Base-by-base conservation (phyloP, 2,888 invertebrate genomes). In the Tenodera sinensis region DNA sequence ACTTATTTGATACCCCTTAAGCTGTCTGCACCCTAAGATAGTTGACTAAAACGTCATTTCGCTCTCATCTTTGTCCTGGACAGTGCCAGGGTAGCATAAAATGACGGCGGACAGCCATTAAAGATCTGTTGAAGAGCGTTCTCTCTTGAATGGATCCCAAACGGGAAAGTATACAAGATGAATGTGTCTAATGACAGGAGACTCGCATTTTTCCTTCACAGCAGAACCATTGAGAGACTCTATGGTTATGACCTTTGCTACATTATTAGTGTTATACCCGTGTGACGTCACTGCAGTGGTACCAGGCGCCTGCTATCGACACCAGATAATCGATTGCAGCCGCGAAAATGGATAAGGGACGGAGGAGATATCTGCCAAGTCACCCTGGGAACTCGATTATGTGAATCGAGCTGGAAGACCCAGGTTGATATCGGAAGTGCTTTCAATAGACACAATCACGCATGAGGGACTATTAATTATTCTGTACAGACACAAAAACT, bases 251-350 rank as follows among this genome's bases (percentile, higher is more conserved):
- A 71, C 54, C 54, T 25, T 25, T 71, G 54, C 20, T 71, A 71
- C 54, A 71, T 71, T 71, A 71, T 71, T 71, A 71, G 54, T 71
- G 54, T 71, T 71, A 71, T 71, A 20, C 54, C 54, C 54, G 20
- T 25, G 82, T 87, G 87, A 87, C 87, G 82, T 87, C 87, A 87
- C 87, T 27, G 28, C 83, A 83, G 83, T 71, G 54, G 54, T 71
- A 71, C 83, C 28, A 28, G 34, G 47, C 47, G 85, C 47, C 47
- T 86, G 87, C 81, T 87, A 87, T 87, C 87, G 87, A 87, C 87
- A 87, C 87, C 82, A 30, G 82, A 87, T 87, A 87, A 87, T 87
- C 87, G 87, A 87, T 87, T 85, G 42, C 84, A 47, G 20, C 54
- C 54, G 20, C 20, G 20, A 20, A 71, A 71, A 71, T 20, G 20